Base-by-base conservation (phyloP, 2,113 vertebrate genomes). In the Melierax canorus region DNA sequence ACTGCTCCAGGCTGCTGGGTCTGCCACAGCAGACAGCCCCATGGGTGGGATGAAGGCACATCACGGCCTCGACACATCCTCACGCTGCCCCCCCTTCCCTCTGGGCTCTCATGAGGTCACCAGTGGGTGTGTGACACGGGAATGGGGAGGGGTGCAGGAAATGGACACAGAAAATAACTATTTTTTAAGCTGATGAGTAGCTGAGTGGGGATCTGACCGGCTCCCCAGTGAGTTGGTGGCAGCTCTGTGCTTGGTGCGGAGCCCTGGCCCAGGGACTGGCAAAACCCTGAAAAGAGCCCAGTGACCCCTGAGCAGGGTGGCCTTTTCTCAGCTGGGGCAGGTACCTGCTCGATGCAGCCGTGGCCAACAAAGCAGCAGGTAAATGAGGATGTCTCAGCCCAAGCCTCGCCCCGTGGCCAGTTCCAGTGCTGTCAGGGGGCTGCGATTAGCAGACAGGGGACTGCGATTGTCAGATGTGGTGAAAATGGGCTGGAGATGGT, bases 71-170 rank as follows among this genome's bases (percentile, higher is more conserved):
- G 2, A 23, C 36, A 29, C 18, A 29, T 76, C 11, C 38, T 46
- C 27, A 3, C 3, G 5, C n/a, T 53, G 59, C 19, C 38, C 8
- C 34, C 13, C 34, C 30, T 50, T 80, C 29, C 32, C 12, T 73
- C 68, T 74, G 74, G 50, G 60, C 64, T 94, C 60, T 53, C 32
- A 29, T 0, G 2, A 43, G 48, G 34, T 90, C 73, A 73, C 30
- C 23, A 1, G 2, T 39, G 24, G 30, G 30, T 38, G 51, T 1
- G 4, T 43, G 45, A 56, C 1, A 1, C 0, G 1, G 50, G 26
- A 81, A 56, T 7, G 13, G 38, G 51, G 63, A 83, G 15, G 2
- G 8, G 2, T 75, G 43, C 30, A 64, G 48, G 58, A 76, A 64
- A 83, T 4, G 4, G 39, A 20, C 53, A 60, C 21, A 53, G 58